A percentile compares a stretch with the other conserved stretches of the same genome.
phyloP scores from a whole-genome alignment of 2,888 invertebrate species.

The Pristionchus japonicus region DNA sequence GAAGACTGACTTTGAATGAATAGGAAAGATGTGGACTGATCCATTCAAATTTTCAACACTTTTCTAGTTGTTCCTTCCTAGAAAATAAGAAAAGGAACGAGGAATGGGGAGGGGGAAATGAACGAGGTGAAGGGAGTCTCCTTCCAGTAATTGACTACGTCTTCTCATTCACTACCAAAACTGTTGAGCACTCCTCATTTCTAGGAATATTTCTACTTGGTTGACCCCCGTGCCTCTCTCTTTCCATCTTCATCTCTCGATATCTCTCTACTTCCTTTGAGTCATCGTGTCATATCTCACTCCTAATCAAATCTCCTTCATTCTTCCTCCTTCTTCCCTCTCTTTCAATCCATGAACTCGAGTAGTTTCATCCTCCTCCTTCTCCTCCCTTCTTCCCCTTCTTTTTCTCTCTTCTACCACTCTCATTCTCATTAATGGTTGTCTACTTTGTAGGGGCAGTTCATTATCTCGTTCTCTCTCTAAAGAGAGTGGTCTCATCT shows the following conservation, averaged over 20 bases:
- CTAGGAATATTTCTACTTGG: too few relatives aligned
- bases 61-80: background rate
- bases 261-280: background rate
- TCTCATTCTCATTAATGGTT: background rate
- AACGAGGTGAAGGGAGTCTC: background rate
- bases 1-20: background rate
- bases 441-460: slow-evolving; percentile 20
- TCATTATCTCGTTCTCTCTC: background rate
- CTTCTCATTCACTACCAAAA: background rate
- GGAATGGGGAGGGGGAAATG: background rate
- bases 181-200: too few relatives aligned
- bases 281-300: background rate
- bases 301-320: slow-evolving; percentile 13
- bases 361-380: slow-evolving; percentile 20
- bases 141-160: slow-evolving; percentile 1
- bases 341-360: too few relatives aligned
- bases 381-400: background rate
- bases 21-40: background rate
- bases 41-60: background rate
- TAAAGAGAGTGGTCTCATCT: too few relatives aligned
- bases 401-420: background rate
- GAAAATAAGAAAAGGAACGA: background rate
- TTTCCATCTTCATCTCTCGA: background rate
- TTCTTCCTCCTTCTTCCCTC: too few relatives aligned
- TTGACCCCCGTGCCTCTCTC: background rate